Conservation (phyloP, 2,888 invertebrate genomes). For the Chaitophorus viminalis region DNA sequence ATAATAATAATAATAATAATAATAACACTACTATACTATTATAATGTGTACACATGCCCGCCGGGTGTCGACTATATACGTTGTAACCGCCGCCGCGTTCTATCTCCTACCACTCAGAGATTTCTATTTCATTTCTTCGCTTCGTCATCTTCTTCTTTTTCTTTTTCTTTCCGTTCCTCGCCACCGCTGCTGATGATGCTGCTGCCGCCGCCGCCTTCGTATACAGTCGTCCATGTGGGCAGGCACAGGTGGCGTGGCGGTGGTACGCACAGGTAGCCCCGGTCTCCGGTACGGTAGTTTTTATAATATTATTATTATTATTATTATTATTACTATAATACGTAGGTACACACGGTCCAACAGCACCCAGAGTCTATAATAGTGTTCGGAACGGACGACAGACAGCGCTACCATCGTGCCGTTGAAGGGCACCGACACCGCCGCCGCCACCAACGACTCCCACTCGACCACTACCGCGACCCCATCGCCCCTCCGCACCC, state of each 20-base stretch:
- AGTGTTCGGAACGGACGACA: slow-evolving; percentile 66
- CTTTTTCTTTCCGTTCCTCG: not conserved
- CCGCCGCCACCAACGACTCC: slow-evolving; percentile 26
- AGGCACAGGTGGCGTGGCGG: slow-evolving; percentile 40
- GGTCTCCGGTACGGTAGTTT: slow-evolving; percentile 54
- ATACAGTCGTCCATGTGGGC: slow-evolving; percentile 7
- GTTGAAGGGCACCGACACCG: slow-evolving; percentile 60
- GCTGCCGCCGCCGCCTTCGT: not conserved
- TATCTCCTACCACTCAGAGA: not conserved
- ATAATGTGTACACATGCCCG: not conserved
- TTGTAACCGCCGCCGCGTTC: not conserved
- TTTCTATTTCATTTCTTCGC: slow-evolving; percentile 8
- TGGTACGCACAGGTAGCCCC: slow-evolving; percentile 39
- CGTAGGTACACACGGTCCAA: slow-evolving; percentile 67
- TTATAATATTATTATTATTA: slow-evolving; percentile 44
- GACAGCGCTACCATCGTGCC: slow-evolving; percentile 65
- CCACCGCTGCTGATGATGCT: not conserved
- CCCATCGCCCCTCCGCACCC: slow-evolving; percentile 24
- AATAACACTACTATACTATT: not conserved
- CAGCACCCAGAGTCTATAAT: slow-evolving; percentile 66
- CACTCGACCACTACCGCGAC: slow-evolving; percentile 62
- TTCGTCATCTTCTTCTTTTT: not conserved
- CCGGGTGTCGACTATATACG: not conserved
- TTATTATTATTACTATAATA: not conserved
- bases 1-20: too few species aligned